Base-by-base conservation (phyloP, 2,888 invertebrate genomes). In the Drosophila recens region DNA sequence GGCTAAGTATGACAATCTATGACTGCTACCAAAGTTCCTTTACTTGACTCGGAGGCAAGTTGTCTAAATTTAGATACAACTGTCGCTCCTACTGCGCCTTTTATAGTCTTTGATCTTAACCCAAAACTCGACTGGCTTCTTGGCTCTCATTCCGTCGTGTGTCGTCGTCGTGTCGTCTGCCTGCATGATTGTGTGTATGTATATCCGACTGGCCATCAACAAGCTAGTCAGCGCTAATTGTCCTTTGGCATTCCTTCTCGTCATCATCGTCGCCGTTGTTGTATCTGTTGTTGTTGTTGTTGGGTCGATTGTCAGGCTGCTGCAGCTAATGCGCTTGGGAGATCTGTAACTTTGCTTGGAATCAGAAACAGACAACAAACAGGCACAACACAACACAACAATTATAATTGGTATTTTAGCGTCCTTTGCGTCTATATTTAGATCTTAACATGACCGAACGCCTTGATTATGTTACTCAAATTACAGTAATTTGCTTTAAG, bases 371-470 rank as follows among this genome's bases (percentile, higher is more conserved):
- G 43, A 56, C 53, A 43, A 63, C 59, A 53, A 61, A 46, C 58
- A 67, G 75, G 64, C 62, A 72, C 59, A 76, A 62, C 52, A 27
- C 27, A 27, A 27, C 27, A 30, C 30, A 70, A 66, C 72, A 68
- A 71, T 78, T 80, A 89, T 87, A 84, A 86, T 87, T 86, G 86
- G 87, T 80, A 75, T 86, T 79, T 76, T 85, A 79, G 80, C 83
- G 77, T 84, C 78, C 69, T 87, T 84, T 85, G 82, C 80, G 67
- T 80, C 80, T 87, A 83, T 82, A 82, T 87, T 75, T 86, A 86
- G 86, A 85, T 54, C 56, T 57, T 48, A 63, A 58, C 72, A 68
- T 70, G 74, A 45, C 36, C 76, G 70, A 79, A 78, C 72, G 72
- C 78, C 72, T 77, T 85, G 80, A 87, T 83, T 83, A 87, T 72